These are phyloP conservation scores for Unio pictorum DNA, from an alignment of 2,888 invertebrate species.

Conservation along the genomic window DNA sequence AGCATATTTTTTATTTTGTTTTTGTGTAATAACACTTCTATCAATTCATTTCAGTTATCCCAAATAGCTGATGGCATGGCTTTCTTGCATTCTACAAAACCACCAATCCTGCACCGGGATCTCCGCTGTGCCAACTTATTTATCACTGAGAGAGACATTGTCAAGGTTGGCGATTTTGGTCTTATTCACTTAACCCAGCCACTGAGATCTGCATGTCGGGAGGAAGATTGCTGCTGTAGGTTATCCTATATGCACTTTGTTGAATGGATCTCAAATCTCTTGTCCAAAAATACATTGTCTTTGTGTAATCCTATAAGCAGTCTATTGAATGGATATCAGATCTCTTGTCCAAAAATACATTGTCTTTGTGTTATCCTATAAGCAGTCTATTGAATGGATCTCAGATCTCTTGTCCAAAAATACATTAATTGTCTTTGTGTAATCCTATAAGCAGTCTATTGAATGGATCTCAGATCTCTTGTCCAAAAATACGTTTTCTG, in stretches of 20 bases:
- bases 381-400: no score
- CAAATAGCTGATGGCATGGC: conserved; percentile 68
- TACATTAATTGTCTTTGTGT: no score
- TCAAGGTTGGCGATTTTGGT: conserved; percentile 68
- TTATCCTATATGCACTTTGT: conserved; percentile 3
- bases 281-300: no score
- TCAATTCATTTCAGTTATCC: conserved; percentile 50
- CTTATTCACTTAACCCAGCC: conserved; percentile 63
- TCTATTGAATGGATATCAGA: no score
- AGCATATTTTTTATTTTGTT: not conserved
- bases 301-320: no score
- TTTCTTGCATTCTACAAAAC: conserved; percentile 66
- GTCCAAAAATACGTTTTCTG: no score
- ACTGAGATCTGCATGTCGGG: conserved; percentile 57
- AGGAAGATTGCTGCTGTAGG: conserved; percentile 63
- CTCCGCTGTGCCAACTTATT: conserved; percentile 66
- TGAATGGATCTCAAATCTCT: no score
- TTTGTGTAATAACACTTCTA: not conserved
- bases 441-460: no score
- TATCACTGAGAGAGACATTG: conserved; percentile 57
- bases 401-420: no score
- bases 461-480: no score
- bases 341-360: no score
- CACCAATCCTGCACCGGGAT: conserved; percentile 67
- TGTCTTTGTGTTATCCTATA: no score